These are phyloP conservation scores for Cyprinodon tularosa DNA, from an alignment of 2,113 vertebrate genomes.

Conservation along the genomic window DNA sequence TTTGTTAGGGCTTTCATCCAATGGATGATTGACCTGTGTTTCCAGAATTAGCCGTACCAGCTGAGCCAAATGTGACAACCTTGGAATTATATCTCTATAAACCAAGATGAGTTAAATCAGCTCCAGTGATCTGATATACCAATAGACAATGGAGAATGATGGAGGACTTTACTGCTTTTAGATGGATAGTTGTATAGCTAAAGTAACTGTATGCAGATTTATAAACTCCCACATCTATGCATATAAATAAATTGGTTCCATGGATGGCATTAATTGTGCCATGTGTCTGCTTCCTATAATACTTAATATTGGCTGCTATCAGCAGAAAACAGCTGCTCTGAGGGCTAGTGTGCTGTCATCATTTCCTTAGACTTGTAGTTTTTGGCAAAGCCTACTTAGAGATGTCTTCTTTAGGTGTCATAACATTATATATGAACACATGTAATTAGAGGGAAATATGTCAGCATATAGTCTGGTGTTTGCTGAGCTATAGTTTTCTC, in stretches of 20 bases:
- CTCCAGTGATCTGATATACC: background rate
- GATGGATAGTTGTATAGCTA: background rate
- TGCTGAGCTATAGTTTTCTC: conserved; percentile 5
- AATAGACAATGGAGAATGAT: background rate
- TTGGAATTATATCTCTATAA: background rate
- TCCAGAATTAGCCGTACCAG: background rate
- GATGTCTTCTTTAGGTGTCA: conserved; percentile 25
- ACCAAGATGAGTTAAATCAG: background rate
- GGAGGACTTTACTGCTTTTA: background rate
- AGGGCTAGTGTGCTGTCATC: conserved; percentile 21
- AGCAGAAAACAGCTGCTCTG: conserved; percentile 43
- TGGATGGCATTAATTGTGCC: conserved; percentile 17
- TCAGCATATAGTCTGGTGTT: background rate
- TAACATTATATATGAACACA: conserved; percentile 25
- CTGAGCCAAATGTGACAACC: background rate
- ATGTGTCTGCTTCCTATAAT: background rate
- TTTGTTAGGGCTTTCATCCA: background rate
- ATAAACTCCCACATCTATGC: background rate
- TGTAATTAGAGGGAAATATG: background rate
- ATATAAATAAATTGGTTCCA: conserved; percentile 6
- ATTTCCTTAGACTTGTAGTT: conserved; percentile 38
- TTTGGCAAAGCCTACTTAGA: conserved; percentile 24
- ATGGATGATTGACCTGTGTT: background rate
- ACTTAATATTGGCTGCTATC: conserved; percentile 7
- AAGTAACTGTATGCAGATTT: background rate